Conservation (phyloP, 2,113 vertebrate genomes). For the Manacus vitellinus region DNA sequence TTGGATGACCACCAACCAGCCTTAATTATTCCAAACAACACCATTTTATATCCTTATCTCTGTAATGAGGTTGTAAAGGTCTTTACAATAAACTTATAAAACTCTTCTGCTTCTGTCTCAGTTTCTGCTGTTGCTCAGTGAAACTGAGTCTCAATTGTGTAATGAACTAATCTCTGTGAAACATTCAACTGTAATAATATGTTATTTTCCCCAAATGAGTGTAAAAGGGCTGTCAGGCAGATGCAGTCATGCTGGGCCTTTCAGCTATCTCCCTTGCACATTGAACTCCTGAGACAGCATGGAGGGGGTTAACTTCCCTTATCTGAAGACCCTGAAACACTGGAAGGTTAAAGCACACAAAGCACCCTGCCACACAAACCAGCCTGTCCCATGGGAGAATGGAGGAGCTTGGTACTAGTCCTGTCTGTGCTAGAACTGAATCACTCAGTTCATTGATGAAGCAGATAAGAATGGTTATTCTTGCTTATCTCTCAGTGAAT, state of each 20-base stretch:
- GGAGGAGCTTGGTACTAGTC: neutral
- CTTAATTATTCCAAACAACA: conserved; percentile 42
- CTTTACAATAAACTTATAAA: conserved; percentile 59
- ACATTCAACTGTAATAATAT: fast-evolving
- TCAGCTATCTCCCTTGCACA: neutral
- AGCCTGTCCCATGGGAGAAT: neutral
- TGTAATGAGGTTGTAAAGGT: conserved; percentile 10
- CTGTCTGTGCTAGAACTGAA: neutral
- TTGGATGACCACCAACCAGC: conserved; percentile 37
- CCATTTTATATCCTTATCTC: conserved; percentile 39
- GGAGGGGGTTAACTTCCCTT: neutral
- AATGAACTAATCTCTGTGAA: neutral
- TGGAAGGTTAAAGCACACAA: neutral
- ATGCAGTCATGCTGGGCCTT: neutral
- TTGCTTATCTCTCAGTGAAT: fast-evolving
- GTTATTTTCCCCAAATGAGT: neutral
- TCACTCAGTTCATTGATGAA: neutral
- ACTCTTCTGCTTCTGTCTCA: neutral
- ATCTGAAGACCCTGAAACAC: neutral
- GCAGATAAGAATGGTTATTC: neutral
- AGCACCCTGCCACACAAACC: neutral
- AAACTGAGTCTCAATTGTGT: neutral
- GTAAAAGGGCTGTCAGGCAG: neutral
- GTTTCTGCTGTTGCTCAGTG: conserved; percentile 35
- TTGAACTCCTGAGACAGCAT: neutral